phyloP scores from a whole-genome alignment of 2,113 vertebrate genomes.

The Aegypius monachus region DNA sequence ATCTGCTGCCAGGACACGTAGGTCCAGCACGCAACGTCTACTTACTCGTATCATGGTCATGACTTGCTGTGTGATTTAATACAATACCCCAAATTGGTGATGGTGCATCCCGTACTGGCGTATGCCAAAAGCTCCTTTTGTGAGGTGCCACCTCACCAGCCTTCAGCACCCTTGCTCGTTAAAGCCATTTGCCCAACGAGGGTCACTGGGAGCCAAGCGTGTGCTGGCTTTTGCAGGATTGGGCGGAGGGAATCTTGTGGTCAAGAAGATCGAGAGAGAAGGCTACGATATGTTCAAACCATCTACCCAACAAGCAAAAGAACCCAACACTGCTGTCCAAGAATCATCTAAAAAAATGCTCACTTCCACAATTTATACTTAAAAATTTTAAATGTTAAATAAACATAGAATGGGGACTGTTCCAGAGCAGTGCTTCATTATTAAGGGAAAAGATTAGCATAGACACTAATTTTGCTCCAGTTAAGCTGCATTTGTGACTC shows the following conservation, averaged over 20 bases:
- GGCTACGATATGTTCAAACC: neutral
- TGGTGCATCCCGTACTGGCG: fast-evolving
- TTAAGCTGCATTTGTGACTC: slow-evolving; percentile 21
- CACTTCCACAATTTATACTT: neutral
- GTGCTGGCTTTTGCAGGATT: neutral
- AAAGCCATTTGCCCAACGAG: neutral
- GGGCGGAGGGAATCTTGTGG: neutral
- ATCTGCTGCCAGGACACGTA: neutral
- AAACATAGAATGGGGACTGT: neutral
- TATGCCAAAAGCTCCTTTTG: neutral
- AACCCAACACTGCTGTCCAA: neutral
- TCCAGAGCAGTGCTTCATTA: neutral
- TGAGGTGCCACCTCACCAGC: neutral
- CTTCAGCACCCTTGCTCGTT: fast-evolving
- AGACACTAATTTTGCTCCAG: neutral
- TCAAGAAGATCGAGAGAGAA: neutral
- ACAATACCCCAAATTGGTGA: neutral
- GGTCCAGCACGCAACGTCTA: fast-evolving
- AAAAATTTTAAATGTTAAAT: neutral
- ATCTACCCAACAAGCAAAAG: neutral
- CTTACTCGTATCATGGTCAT: fast-evolving
- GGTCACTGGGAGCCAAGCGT: fast-evolving
- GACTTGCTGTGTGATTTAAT: neutral
- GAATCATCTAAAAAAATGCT: neutral
- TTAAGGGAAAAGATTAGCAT: neutral